A percentile compares a stretch with the other conserved stretches of the same genome.
Evolutionary conservation across 2,888 invertebrate species (phyloP).

Genomic region (Phania funesta): DNA sequence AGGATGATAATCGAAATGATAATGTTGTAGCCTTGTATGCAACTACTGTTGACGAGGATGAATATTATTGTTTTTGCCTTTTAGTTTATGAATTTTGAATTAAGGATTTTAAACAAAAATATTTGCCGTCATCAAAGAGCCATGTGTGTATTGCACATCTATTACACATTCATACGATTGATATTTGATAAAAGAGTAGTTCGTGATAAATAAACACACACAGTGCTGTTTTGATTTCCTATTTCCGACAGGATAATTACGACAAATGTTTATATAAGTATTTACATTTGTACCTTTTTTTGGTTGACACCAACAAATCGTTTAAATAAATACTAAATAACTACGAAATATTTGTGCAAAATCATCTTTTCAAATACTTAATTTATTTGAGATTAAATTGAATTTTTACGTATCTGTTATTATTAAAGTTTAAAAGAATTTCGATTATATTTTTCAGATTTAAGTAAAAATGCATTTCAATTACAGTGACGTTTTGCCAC

Average conservation of each 20-base stretch:
- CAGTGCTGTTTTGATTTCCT: conserved; percentile 49
- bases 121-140: conserved; percentile 3
- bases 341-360: too few species aligned
- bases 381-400: too few species aligned
- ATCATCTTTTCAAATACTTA: too few species aligned
- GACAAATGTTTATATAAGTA: neutral
- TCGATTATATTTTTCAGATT: too few species aligned
- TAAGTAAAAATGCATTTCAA: too few species aligned
- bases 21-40: too few species aligned
- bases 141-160: too few species aligned
- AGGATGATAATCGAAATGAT: conserved; percentile 16
- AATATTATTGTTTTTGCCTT: neutral
- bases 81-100: conserved; percentile 47
- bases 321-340: neutral
- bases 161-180: conserved; percentile 9
- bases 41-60: neutral
- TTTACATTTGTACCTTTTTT: neutral
- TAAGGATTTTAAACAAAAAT: conserved; percentile 47
- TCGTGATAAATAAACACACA: conserved; percentile 9
- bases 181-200: conserved; percentile 24
- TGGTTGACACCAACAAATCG: neutral
- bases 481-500: too few species aligned
- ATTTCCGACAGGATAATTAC: conserved; percentile 43
- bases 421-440: too few species aligned
- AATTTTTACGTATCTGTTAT: too few species aligned